These are phyloP conservation scores for Pelochelys cantorii DNA, from an alignment of 2,797 vertebrate genomes.

Conservation along the genomic window DNA sequence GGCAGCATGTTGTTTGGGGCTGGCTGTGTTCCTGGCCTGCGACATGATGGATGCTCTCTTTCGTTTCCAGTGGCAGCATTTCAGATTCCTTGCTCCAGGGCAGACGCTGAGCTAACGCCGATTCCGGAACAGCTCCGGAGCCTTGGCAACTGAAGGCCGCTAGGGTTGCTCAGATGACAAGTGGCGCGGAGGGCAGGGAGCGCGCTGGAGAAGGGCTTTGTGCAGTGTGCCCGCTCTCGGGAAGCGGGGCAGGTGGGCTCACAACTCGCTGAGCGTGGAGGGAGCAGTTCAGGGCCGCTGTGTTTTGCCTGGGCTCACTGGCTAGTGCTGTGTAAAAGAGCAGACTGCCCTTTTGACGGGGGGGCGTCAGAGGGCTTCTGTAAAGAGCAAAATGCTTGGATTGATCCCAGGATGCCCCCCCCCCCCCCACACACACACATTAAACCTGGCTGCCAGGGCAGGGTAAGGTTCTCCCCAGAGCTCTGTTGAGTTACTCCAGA, in stretches of 20 bases:
- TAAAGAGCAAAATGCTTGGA: neutral
- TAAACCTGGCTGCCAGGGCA: rapidly evolving
- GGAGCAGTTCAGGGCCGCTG: constrained; percentile 21
- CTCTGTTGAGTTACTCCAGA: neutral
- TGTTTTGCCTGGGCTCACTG: neutral
- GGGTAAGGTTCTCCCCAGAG: rapidly evolving
- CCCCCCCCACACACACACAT: rapidly evolving
- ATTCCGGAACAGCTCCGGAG: constrained; percentile 70
- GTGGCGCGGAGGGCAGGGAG: neutral
- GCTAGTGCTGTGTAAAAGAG: neutral
- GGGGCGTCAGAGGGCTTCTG: neutral
- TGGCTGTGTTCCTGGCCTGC: constrained; percentile 84
- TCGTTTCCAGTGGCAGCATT: constrained; percentile 72
- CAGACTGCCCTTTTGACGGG: neutral
- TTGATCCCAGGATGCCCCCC: neutral
- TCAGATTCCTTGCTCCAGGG: constrained; percentile 76
- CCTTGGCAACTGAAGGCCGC: constrained; percentile 67
- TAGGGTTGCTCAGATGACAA: constrained; percentile 64
- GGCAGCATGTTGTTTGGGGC: constrained; percentile 82
- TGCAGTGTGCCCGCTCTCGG: neutral
- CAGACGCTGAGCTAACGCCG: constrained; percentile 59
- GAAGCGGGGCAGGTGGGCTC: neutral
- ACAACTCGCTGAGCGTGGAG: neutral
- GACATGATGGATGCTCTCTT: constrained; percentile 81
- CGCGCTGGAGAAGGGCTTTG: constrained; percentile 11